A percentile compares a stretch with the other conserved stretches of the same genome.
These are phyloP conservation scores for Chiloscyllium punctatum DNA, from an alignment of 2,797 vertebrate species.

Conservation along the genomic window DNA sequence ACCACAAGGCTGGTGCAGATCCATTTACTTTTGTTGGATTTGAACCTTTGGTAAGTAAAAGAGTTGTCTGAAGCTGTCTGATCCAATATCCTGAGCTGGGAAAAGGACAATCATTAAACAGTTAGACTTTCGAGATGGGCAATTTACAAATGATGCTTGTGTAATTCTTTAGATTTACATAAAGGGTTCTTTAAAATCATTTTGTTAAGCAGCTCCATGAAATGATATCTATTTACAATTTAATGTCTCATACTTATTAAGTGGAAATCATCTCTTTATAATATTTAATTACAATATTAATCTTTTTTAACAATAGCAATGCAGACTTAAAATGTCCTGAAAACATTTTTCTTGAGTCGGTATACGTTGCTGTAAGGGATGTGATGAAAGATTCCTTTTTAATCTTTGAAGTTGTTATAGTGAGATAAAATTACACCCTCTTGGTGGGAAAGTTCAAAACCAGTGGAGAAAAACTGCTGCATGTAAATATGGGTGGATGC, in stretches of 20 bases:
- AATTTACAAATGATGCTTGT: neutral
- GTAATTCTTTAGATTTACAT: neutral
- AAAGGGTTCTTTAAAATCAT: neutral
- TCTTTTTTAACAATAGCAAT: neutral
- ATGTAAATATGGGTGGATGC: neutral
- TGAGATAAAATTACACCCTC: neutral
- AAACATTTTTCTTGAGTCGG: neutral
- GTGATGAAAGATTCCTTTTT: neutral
- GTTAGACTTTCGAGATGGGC: no score
- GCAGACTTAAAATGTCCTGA: neutral
- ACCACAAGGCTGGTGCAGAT: neutral
- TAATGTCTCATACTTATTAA: neutral
- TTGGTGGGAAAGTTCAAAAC: neutral
- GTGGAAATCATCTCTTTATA: neutral
- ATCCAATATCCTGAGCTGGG: neutral
- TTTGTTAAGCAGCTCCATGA: neutral
- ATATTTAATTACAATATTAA: conserved; percentile 1
- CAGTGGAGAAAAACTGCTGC: neutral
- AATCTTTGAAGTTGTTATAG: neutral
- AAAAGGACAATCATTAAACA: neutral
- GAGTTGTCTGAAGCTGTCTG: neutral
- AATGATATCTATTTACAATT: neutral
- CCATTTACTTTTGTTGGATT: neutral
- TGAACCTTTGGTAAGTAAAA: neutral
- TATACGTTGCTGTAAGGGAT: neutral